A percentile compares a stretch with the other conserved stretches of the same genome.
These are phyloP conservation scores for Chrysopa pallens DNA, from an alignment of 1,140 invertebrate genomes.

Conservation along the genomic window DNA sequence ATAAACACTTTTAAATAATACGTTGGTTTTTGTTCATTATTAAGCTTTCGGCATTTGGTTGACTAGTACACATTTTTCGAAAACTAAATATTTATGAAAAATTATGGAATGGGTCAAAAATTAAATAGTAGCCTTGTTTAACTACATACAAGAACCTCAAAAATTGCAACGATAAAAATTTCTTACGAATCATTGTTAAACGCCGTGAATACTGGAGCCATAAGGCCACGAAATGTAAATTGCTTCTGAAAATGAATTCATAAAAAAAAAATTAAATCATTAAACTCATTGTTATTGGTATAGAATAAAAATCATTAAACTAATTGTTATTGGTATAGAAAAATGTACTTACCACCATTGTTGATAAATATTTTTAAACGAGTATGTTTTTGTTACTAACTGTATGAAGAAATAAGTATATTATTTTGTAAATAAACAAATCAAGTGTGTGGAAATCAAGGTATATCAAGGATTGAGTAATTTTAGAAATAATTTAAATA, in stretches of 20 bases:
- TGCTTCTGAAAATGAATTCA: constrained; percentile 11
- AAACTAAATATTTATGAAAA: background rate
- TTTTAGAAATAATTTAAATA: too few relatives aligned
- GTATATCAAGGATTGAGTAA: too few relatives aligned
- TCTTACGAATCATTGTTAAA: constrained; percentile 36
- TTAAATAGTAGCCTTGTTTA: background rate
- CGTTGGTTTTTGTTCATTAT: background rate
- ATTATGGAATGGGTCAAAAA: background rate
- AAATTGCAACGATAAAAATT: background rate
- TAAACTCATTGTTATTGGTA: too few relatives aligned
- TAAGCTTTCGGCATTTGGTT: background rate
- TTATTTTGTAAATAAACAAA: too few relatives aligned
- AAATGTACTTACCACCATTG: too few relatives aligned
- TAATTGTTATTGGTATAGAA: too few relatives aligned
- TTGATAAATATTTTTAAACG: too few relatives aligned
- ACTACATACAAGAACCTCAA: background rate
- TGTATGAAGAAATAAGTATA: too few relatives aligned
- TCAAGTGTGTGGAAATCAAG: too few relatives aligned
- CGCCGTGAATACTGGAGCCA: constrained; percentile 48
- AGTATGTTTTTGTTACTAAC: too few relatives aligned
- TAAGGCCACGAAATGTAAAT: constrained; percentile 33
- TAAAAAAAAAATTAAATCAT: too few relatives aligned
- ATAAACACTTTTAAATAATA: constrained; percentile 1
- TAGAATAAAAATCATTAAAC: too few relatives aligned
- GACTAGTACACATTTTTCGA: background rate